Base-by-base conservation (phyloP, 2,888 invertebrate genomes). In the Phyto melanocephala region DNA sequence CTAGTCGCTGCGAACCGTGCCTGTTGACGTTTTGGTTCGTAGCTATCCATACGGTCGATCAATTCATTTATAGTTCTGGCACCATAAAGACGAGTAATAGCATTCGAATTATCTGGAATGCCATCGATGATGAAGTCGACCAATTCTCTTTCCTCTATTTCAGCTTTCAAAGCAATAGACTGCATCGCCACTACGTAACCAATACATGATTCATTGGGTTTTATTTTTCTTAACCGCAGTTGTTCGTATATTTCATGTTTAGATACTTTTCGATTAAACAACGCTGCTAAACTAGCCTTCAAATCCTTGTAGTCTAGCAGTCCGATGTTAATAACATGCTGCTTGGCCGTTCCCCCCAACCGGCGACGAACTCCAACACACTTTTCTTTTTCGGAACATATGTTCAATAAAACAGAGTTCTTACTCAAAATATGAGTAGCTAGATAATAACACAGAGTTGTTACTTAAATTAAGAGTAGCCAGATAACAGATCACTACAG, bases 51-150 rank as follows among this genome's bases (percentile, higher is more conserved):
- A 13, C 78, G 62, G 8, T 45, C 24, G 54, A 71, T 68, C n/a
- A 80, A 37, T 7, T 81, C 77, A 42, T 15, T 40, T 15, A 77
- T 54, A 11, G 58, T 62, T 13, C 20, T 77, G 52, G 81, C 72
- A 50, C 67, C 81, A 62, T 72, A 67, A n/a, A 77, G 37, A 11
- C 72, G 33, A 37, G 70, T 60, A 24, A 81, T 67, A 20, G 28
- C 67, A 47, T 68, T 71, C 17, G 67, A 68, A 24, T 40, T 75
- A 42, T 84, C 80, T 10, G 80, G 47, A 3, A 83, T 79, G 5
- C 71, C 81, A 68, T 77, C 77, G 5, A 77, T 74, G 0, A 72
- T 77, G 2, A 74, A 20, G 33, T 78, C 74, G n/a, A 82, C 68
- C 60, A 79, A 24, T 52, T 79, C 82, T 28, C 33, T 15, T 20